Percentiles rank a stretch among this genome's conserved stretches.
phyloP scores from a whole-genome alignment of 2,113 vertebrate genomes.

The Lasiurus borealis region DNA sequence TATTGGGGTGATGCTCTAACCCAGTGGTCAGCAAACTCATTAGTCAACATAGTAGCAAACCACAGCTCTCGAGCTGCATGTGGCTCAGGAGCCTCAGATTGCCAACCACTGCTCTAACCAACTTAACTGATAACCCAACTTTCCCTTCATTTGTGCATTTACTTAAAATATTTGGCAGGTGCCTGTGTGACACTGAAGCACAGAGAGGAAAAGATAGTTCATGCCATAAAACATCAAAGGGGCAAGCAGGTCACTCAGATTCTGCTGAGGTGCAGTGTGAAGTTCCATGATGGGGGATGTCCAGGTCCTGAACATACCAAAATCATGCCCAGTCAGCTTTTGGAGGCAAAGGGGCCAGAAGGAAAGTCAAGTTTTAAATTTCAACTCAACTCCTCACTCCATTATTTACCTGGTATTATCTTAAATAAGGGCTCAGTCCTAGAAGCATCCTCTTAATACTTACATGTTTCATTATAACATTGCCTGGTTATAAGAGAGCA shows the following conservation, averaged over 20 bases:
- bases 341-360: accelerated
- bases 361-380: neutral
- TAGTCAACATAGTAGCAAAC: no score
- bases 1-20: neutral
- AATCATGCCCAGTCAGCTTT: neutral
- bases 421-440: neutral
- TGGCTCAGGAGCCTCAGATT: no score
- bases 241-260: neutral
- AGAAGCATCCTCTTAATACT: neutral
- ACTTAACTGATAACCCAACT: neutral
- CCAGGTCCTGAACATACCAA: neutral
- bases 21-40: no score
- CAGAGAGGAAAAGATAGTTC: neutral
- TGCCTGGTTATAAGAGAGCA: neutral
- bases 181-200: neutral
- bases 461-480: neutral
- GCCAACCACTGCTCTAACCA: neutral
- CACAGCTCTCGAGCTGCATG: no score
- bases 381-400: neutral
- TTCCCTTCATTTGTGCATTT: neutral
- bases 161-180: neutral
- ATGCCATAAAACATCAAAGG: neutral
- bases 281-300: accelerated
- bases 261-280: neutral
- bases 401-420: neutral